A percentile compares a stretch with the other conserved stretches of the same genome.
Evolutionary conservation across 2,797 vertebrate species (phyloP).

Genomic region (Etheostoma perlongum): DNA sequence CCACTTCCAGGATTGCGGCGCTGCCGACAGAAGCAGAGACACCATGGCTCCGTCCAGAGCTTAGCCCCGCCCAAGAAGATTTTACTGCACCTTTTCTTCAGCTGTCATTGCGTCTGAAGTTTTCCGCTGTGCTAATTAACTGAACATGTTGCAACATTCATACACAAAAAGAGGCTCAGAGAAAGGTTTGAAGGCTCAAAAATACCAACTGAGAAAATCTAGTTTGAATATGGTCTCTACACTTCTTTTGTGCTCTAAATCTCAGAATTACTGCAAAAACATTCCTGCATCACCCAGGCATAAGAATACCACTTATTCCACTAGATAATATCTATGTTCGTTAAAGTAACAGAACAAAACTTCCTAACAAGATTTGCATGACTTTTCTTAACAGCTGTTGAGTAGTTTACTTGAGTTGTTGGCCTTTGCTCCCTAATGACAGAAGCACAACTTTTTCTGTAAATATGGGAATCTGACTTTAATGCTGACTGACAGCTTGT

Average conservation of each 20-base stretch:
- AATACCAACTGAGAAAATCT: slow-evolving; percentile 43
- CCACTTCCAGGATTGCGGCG: too few relatives aligned
- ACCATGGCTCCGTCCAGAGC: too few relatives aligned
- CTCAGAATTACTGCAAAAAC: slow-evolving; percentile 35
- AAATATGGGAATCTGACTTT: slow-evolving; percentile 82
- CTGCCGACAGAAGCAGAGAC: too few relatives aligned
- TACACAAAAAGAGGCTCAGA: slow-evolving; percentile 14
- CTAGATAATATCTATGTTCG: slow-evolving; percentile 39
- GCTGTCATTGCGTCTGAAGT: background rate
- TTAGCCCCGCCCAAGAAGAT: too few relatives aligned
- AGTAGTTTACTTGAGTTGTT: slow-evolving; percentile 79
- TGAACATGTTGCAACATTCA: slow-evolving; percentile 1
- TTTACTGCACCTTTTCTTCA: background rate
- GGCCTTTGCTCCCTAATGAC: slow-evolving; percentile 85
- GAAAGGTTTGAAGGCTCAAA: slow-evolving; percentile 12
- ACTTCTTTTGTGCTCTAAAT: slow-evolving; percentile 11
- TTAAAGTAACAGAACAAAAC: slow-evolving; percentile 57
- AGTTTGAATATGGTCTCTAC: slow-evolving; percentile 4
- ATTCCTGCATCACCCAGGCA: slow-evolving; percentile 11
- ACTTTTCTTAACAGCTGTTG: slow-evolving; percentile 71
- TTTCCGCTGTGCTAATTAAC: slow-evolving; percentile 12
- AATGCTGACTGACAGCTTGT: slow-evolving; percentile 85
- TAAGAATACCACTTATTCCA: slow-evolving; percentile 38
- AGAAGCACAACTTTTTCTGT: slow-evolving; percentile 80
- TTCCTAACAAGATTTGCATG: slow-evolving; percentile 59